These are phyloP conservation scores for Diachasmimorpha longicaudata DNA, from an alignment of 1,140 invertebrate genomes.

Conservation along the genomic window DNA sequence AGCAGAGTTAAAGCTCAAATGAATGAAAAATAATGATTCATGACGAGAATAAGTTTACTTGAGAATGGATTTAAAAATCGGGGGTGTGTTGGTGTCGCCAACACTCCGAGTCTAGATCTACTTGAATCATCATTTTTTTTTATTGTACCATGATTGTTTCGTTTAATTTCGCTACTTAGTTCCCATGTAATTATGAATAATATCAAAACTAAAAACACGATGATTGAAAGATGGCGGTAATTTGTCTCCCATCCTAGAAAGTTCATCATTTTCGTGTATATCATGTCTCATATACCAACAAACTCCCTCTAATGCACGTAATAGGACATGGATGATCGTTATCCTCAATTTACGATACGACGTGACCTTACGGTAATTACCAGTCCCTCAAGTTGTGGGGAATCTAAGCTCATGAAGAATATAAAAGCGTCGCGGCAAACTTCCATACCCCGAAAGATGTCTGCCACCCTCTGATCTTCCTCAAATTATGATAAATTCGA, in stretches of 20 bases:
- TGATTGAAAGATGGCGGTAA: not conserved
- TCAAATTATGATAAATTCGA: not conserved
- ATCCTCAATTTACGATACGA: not conserved
- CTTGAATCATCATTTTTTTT: too few relatives aligned
- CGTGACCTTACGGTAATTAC: constrained; percentile 8
- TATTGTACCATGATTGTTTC: too few relatives aligned
- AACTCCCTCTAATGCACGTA: not conserved
- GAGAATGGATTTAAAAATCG: too few relatives aligned
- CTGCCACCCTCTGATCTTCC: not conserved
- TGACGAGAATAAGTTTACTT: too few relatives aligned
- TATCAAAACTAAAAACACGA: not conserved
- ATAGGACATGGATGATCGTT: not conserved
- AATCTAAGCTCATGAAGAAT: not conserved
- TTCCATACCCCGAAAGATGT: not conserved
- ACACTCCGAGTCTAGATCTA: too few relatives aligned
- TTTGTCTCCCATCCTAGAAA: not conserved
- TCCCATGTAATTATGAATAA: not conserved
- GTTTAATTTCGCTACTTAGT: too few relatives aligned
- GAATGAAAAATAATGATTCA: too few relatives aligned
- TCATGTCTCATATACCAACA: not conserved
- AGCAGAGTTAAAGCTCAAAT: not conserved
- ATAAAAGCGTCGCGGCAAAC: not conserved
- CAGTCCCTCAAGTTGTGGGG: not conserved
- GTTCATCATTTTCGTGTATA: not conserved
- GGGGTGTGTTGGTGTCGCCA: too few relatives aligned